These are phyloP conservation scores for Myopa tessellatipennis DNA, from an alignment of 2,888 invertebrate species.

Conservation along the genomic window DNA sequence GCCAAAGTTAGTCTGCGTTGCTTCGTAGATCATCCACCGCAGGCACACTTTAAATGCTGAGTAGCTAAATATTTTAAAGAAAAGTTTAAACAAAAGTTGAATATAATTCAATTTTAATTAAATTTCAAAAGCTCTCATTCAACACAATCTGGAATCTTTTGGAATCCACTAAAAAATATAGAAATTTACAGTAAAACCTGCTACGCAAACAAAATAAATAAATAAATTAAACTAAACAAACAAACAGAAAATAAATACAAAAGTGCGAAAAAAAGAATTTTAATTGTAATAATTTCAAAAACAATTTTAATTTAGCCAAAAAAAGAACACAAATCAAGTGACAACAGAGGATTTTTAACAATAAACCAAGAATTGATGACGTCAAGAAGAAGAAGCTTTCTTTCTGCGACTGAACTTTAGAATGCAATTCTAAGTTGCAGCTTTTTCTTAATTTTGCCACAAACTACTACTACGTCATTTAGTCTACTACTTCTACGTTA, in stretches of 20 bases:
- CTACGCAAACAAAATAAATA: background rate
- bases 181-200: background rate
- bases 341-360: no score
- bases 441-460: no score
- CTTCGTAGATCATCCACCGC: background rate
- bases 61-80: background rate
- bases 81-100: background rate
- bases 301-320: no score
- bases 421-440: no score
- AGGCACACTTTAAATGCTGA: no score
- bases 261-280: no score
- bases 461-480: no score
- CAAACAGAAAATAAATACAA: background rate
- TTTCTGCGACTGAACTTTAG: no score
- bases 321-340: background rate
- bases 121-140: constrained; percentile 16
- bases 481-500: no score
- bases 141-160: background rate
- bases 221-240: background rate
- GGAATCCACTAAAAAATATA: background rate
- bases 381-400: no score
- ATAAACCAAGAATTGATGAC: no score
- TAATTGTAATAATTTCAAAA: no score
- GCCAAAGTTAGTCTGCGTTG: background rate
- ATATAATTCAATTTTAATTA: background rate